A percentile compares a stretch with the other conserved stretches of the same genome.
Conservation (phyloP, 2,113 vertebrate genomes). For the Rhipidura dahli region DNA sequence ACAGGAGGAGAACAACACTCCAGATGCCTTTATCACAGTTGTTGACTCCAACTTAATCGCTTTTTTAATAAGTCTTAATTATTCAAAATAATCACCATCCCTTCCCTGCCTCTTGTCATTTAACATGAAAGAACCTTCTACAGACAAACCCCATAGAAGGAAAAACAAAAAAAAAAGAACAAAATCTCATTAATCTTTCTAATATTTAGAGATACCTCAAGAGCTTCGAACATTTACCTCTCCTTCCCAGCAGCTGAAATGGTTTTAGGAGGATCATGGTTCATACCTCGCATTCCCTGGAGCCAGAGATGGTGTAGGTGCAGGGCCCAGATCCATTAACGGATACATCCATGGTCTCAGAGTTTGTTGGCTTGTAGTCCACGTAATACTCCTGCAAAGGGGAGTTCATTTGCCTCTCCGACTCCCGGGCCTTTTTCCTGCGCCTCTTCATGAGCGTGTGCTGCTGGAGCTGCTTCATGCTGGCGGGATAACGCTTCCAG, state of each 20-base stretch:
- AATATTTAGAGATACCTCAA: slow-evolving; percentile 74
- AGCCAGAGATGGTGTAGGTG: slow-evolving; percentile 98
- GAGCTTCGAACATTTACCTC: slow-evolving; percentile 90
- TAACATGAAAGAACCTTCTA: slow-evolving; percentile 62
- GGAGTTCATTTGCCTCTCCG: slow-evolving; percentile 90
- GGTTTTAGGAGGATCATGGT: slow-evolving; percentile 91
- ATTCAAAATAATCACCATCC: slow-evolving; percentile 46
- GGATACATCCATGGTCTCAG: slow-evolving; percentile 97
- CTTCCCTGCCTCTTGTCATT: slow-evolving; percentile 58
- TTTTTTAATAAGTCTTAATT: slow-evolving; percentile 55
- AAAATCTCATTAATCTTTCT: slow-evolving; percentile 66
- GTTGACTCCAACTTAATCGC: slow-evolving; percentile 66
- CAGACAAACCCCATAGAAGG: slow-evolving; percentile 61
- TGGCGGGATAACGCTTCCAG: slow-evolving; percentile 95
- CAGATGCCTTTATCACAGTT: slow-evolving; percentile 27
- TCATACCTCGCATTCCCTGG: slow-evolving; percentile 99
- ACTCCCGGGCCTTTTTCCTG: slow-evolving; percentile 90
- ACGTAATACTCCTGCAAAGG: slow-evolving; percentile 99
- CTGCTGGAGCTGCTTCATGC: slow-evolving; percentile 95
- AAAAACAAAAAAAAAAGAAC: not conserved
- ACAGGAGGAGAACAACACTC: not conserved
- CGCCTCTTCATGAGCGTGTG: slow-evolving; percentile 88
- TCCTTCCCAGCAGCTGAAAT: slow-evolving; percentile 93
- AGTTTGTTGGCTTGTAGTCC: slow-evolving; percentile 99
- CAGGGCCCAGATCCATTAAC: slow-evolving; percentile 97